Base-by-base conservation (phyloP, 1,140 invertebrate species). In the Littorina saxatilis region DNA sequence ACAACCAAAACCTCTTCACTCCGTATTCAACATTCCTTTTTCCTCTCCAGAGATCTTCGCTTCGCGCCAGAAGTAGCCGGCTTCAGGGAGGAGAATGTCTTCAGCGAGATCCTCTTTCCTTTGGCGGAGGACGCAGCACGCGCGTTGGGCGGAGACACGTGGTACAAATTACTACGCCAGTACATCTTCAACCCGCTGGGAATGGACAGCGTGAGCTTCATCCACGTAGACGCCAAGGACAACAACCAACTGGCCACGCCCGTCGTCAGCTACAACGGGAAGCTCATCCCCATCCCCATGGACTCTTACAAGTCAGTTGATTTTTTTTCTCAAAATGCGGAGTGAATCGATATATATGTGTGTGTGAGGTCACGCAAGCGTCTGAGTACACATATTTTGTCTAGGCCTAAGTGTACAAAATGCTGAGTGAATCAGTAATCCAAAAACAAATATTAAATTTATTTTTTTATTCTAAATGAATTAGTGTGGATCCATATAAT, bases 51-150 rank as follows among this genome's bases (percentile, higher is more conserved):
- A 23, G 83, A 83, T 13, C 63, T 88, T 47, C 82, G 80, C 39
- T 84, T 84, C 50, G 58, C 83, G 15, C 85, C 84, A 50, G 74
- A 79, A 35, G 63, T 82, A 2, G 70, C 43, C 7, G 63, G 47
- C 1, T 90, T 90, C 83, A 70, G 88, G 39, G 88, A 86, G 29
- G 82, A 79, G 13, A 84, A 81, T 52, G 39, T 84, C 2, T 81
- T 86, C 72, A 88, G 81, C 75, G 84, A 88, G 61, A 29, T 84
- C 37, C 79, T 90, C 70, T 90, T 83, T 74, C 70, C 77, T 2
- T 27, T 88, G 78, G 77, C 83, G 0, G 82, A 84, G n/a, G 83
- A 87, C 5, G 83, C 86, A 3, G 37, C 82, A 1, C 81, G 83
- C 29, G 78, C 37, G 23, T 82, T 90, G 29, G 87, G 85, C 20